These are phyloP conservation scores for Malacoctenus gilli DNA, from an alignment of 2,797 vertebrate species.

Conservation along the genomic window DNA sequence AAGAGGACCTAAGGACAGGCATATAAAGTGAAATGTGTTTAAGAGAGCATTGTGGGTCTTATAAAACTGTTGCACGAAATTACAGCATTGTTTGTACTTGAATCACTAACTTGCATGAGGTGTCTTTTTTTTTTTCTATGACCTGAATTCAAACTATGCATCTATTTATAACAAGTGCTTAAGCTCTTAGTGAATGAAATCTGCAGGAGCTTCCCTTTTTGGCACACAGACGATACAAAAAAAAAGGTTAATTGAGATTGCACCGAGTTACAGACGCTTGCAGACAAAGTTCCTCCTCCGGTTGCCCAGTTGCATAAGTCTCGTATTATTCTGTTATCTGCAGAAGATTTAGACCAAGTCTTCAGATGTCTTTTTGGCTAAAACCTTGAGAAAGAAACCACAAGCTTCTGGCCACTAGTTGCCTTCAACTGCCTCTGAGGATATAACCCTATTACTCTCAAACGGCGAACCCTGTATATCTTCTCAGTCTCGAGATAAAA, in stretches of 20 bases:
- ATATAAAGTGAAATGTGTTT: too few relatives aligned
- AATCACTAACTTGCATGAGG: too few relatives aligned
- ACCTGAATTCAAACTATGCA: too few relatives aligned
- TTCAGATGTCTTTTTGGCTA: background rate
- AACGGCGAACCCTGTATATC: conserved; percentile 4
- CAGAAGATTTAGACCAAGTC: background rate
- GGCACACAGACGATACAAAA: background rate
- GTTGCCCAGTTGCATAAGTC: conserved; percentile 3
- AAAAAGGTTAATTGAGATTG: background rate
- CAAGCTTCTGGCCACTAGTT: background rate
- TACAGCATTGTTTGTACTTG: too few relatives aligned
- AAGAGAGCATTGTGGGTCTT: too few relatives aligned
- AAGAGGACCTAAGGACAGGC: too few relatives aligned
- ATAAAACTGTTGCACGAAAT: too few relatives aligned
- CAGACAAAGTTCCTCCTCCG: background rate
- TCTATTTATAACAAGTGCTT: too few relatives aligned
- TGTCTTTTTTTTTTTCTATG: too few relatives aligned
- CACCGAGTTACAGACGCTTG: background rate
- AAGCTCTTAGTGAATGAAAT: too few relatives aligned
- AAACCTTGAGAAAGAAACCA: conserved; percentile 1
- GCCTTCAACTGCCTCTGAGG: background rate
- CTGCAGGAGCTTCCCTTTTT: background rate
- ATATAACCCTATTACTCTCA: background rate
- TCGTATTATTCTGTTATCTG: background rate
- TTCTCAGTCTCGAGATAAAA: conserved; percentile 13